Conservation (phyloP, 2,888 invertebrate species). For the Ichneumon xanthorius region DNA sequence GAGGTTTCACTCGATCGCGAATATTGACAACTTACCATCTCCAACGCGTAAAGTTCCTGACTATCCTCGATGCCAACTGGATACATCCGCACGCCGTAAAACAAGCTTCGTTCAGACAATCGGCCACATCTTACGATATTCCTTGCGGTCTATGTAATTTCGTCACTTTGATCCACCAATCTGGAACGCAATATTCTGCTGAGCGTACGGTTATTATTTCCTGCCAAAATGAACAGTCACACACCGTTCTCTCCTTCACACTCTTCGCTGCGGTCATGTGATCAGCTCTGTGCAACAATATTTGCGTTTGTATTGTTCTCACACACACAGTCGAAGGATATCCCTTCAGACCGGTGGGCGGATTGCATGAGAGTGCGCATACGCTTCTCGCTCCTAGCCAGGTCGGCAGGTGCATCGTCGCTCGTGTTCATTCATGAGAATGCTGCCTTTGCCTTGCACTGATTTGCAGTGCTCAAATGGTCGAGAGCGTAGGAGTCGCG, state of each 20-base stretch:
- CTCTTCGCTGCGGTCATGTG: conserved; percentile 51
- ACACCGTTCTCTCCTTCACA: conserved; percentile 55
- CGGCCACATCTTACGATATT: conserved; percentile 34
- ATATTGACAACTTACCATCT: conserved; percentile 68
- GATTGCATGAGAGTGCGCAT: conserved; percentile 44
- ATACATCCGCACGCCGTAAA: conserved; percentile 56
- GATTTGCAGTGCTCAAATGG: not conserved
- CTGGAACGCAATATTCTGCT: conserved; percentile 19
- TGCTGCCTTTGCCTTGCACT: conserved; percentile 13
- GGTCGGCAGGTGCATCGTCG: conserved; percentile 35
- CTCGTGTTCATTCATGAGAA: conserved; percentile 35
- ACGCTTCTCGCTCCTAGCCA: conserved; percentile 14
- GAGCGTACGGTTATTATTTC: conserved; percentile 27
- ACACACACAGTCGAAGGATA: conserved; percentile 1
- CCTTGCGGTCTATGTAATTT: not conserved
- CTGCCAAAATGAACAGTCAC: conserved; percentile 33
- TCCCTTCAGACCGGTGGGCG: conserved; percentile 14
- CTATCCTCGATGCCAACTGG: conserved; percentile 64
- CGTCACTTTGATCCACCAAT: conserved; percentile 11
- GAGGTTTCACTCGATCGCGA: conserved; percentile 1
- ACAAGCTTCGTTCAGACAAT: conserved; percentile 27
- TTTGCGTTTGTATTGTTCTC: not conserved
- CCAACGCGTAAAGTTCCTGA: conserved; percentile 65
- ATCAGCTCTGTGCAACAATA: conserved; percentile 29
- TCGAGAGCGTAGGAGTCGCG: not conserved